phyloP scores from a whole-genome alignment of 1,140 invertebrate genomes.

The Drosophila rufa region DNA sequence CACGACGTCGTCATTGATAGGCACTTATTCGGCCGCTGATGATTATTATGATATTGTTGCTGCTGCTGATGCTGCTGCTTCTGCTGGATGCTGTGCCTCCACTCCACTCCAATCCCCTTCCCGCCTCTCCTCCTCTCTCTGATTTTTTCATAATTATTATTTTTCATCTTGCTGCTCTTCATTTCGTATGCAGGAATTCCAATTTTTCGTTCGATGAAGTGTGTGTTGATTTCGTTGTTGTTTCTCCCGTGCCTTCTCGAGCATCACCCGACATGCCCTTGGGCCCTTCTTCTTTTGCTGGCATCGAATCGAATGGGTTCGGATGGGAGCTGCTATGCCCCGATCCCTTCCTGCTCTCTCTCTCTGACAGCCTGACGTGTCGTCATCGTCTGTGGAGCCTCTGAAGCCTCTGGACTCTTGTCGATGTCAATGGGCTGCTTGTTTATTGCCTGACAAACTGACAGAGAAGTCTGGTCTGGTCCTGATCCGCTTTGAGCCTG shows the following conservation, averaged over 20 bases:
- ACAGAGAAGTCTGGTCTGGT: constrained; percentile 58
- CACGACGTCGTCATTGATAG: constrained; percentile 75
- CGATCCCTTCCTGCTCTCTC: neutral
- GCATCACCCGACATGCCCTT: constrained; percentile 69
- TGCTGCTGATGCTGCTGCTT: constrained; percentile 49
- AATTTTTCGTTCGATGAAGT: constrained; percentile 83
- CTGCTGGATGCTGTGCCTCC: constrained; percentile 48
- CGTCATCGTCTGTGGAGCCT: constrained; percentile 46
- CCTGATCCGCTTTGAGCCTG: constrained; percentile 31
- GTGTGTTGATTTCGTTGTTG: constrained; percentile 78
- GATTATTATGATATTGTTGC: constrained; percentile 83
- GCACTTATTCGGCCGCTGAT: constrained; percentile 77
- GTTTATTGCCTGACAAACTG: constrained; percentile 80
- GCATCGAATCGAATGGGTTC: neutral
- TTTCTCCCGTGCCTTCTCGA: constrained; percentile 53
- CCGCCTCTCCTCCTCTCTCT: neutral
- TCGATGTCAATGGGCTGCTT: constrained; percentile 70
- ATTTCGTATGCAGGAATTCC: constrained; percentile 83
- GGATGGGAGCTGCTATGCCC: neutral
- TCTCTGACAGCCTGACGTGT: constrained; percentile 73
- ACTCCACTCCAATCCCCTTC: constrained; percentile 10
- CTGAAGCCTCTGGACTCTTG: constrained; percentile 33
- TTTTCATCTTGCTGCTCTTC: constrained; percentile 68
- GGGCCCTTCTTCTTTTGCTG: constrained; percentile 40
- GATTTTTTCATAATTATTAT: constrained; percentile 62